Evolutionary conservation across 2,797 vertebrate species (phyloP).

Genomic region (Microctenopoma stevenorrisi): DNA sequence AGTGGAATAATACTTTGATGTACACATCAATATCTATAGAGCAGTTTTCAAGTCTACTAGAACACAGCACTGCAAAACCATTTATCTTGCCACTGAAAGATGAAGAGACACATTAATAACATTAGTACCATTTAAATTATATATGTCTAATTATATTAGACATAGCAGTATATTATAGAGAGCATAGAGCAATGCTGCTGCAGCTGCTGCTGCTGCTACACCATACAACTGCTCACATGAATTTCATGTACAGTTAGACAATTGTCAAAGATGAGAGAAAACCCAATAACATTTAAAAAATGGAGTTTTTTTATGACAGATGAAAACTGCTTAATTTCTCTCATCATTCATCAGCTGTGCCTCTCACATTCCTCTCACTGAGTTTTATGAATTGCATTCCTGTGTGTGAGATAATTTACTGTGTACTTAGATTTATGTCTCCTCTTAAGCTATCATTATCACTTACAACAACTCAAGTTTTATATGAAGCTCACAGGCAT

Average conservation of each 20-base stretch:
- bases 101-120: slow-evolving; percentile 9
- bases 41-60: neutral
- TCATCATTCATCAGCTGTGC: slow-evolving; percentile 33
- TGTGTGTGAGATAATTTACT: slow-evolving; percentile 50
- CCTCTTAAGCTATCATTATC: slow-evolving; percentile 62
- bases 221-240: slow-evolving; percentile 17
- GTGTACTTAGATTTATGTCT: slow-evolving; percentile 67
- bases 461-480: slow-evolving; percentile 36
- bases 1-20: neutral
- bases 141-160: no score
- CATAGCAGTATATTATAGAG: no score
- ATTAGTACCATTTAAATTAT: slow-evolving; percentile 29
- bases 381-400: slow-evolving; percentile 71
- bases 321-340: slow-evolving; percentile 40
- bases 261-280: slow-evolving; percentile 22
- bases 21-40: neutral
- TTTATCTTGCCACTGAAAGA: slow-evolving; percentile 23
- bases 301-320: slow-evolving; percentile 18
- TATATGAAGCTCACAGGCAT: slow-evolving; percentile 37
- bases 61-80: neutral
- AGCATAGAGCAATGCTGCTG: slow-evolving; percentile 21
- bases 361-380: slow-evolving; percentile 40
- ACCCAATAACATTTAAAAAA: slow-evolving; percentile 14
- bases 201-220: slow-evolving; percentile 31
- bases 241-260: slow-evolving; percentile 27